Evolutionary conservation across 2,888 invertebrate species (phyloP), one percentile per base, ranked within the genome.

Genomic region (Hartigia nigra): DNA sequence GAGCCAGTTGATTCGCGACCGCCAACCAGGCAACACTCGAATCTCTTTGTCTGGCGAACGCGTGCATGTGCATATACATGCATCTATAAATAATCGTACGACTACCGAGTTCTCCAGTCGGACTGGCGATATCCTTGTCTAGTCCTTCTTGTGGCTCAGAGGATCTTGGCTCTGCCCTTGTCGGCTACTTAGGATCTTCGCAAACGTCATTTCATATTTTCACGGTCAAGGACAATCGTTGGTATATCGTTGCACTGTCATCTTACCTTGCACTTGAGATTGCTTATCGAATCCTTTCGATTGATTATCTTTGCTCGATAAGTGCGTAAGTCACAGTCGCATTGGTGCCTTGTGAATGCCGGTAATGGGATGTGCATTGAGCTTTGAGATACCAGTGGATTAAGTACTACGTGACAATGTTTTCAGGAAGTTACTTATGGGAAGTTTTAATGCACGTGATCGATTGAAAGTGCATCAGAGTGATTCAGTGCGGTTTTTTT

Each of bases 1-100:
- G 80, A 87, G 86, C 86, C 89, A 89, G 89, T 90, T 83, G 86
- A 88, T 87, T 89, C 88, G 90, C 89, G 90, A 86, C 88, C 88
- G 89, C 86, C 89, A 90, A 81, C 86, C 89, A 82, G 85, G 88
- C 88, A 87, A 85, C 87, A 85, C 83, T 86, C 86, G 85, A 86
- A 84, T 83, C 83, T 84, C 85, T 85, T 86, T 86, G 82, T 83
- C 80, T 79, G 74, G 77, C 78, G 76, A 34, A 69, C 35, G 77
- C 70, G 78, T 77, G 31, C 12, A 14, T 12, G 74, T 69, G 69
- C 32, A 31, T 34, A 11, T 77, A 80, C 76, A 80, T 75, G 78
- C 79, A 76, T 85, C 84, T 86, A 85, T 84, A 86, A 84, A 86
- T 83, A 83, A 81, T 84, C 78, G 55, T 55, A 55, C 55, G 55